phyloP scores from a whole-genome alignment of 2,113 vertebrate genomes.

The Gobio gobio region DNA sequence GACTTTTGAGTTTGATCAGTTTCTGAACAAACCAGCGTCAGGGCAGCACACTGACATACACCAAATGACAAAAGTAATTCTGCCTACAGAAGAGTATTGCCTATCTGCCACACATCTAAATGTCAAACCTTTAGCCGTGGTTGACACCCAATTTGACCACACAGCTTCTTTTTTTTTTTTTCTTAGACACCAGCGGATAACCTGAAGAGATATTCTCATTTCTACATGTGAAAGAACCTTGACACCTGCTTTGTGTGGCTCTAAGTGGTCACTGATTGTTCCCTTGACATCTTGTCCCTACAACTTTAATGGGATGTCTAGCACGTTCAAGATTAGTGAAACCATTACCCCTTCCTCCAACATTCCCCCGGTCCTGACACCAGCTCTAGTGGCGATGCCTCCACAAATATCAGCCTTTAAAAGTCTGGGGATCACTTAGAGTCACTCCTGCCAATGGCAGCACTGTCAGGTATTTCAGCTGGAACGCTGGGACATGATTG shows the following conservation, averaged over 20 bases:
- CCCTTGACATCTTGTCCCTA: constrained; percentile 51
- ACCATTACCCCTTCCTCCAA: constrained; percentile 38
- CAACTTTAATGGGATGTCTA: constrained; percentile 51
- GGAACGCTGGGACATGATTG: not conserved
- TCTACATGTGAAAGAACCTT: constrained; percentile 51
- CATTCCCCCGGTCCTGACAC: constrained; percentile 31
- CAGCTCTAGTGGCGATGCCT: constrained; percentile 20
- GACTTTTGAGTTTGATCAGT: constrained; percentile 34
- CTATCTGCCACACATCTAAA: constrained; percentile 35
- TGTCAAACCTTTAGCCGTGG: constrained; percentile 22
- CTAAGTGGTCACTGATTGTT: constrained; percentile 56
- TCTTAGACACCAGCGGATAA: constrained; percentile 40
- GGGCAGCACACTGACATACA: constrained; percentile 47
- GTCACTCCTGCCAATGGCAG: not conserved
- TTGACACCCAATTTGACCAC: constrained; percentile 50
- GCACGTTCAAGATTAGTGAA: constrained; percentile 49
- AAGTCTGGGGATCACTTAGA: constrained; percentile 1
- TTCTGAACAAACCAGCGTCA: constrained; percentile 30
- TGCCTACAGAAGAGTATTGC: constrained; percentile 1
- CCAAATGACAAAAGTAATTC: constrained; percentile 50
- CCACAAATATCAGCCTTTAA: constrained; percentile 34
- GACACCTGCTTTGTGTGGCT: constrained; percentile 48
- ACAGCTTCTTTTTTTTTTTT: constrained; percentile 3
- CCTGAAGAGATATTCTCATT: constrained; percentile 52
- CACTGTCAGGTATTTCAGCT: constrained; percentile 27